Evolutionary conservation across 2,797 vertebrate genomes (phyloP), one percentile per base, ranked within the genome.

Genomic region (Smutsia gigantea): DNA sequence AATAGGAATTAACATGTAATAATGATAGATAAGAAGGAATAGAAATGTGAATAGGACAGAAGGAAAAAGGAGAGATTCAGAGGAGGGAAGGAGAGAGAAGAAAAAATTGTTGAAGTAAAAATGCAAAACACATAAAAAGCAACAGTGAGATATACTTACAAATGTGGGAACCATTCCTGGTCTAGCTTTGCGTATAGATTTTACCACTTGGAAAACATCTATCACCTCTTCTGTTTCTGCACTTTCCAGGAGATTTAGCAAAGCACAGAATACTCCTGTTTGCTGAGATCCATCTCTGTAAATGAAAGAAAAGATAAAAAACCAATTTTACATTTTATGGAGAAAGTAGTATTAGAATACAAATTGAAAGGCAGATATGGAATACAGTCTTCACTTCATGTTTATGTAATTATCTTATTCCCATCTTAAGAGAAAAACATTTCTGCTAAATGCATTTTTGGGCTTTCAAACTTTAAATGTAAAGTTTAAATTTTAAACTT

Each of bases 171-270:
- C 46, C 98, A 99, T 98, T 94, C 98, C 99, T 57, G 98, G 98
- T 78, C 99, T 98, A 46, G 99, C 98, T 94, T 99, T 99, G 83
- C 99, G 99, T 46, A 99, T 98, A 79, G 98, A 97, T 98, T 99
- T 99, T 69, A 98, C 98, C 75, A 99, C 99, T 97, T 99, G 99
- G 98, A 99, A 99, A 97, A 99, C 98, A 93, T 99, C 99, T 75
- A 99, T 96, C 92, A 99, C 98, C 85, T 99, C 99, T 98, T 99
- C 99, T 1, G 95, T 99, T 89, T 99, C 98, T 37, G 99, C 99
- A 31, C 99, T 99, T 98, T 99, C 99, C 98, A 99, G 93, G 74
- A 99, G 98, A 94, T 99, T 99, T 98, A 99, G 98, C 98, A 99
- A 98, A 55, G 99, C 99, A 88, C 99, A 99, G 97, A 99, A 99